phyloP scores from a whole-genome alignment of 2,797 vertebrate genomes.

The Sternarchorhynchus goeldii region DNA sequence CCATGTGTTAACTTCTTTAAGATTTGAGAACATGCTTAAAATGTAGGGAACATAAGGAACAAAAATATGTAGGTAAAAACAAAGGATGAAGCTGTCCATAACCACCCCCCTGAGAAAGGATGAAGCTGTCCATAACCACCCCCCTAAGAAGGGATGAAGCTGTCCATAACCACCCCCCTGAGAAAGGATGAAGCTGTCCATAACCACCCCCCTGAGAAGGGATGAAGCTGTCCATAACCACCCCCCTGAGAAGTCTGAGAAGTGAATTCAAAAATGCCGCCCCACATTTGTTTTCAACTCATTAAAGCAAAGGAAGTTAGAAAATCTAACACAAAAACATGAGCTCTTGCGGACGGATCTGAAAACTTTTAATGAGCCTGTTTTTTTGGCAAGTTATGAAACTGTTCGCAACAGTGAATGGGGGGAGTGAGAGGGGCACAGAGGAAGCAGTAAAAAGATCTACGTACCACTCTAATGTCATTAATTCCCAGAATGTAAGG shows the following conservation, averaged over 20 bases:
- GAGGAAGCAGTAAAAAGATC: not conserved
- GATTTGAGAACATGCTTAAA: conserved; percentile 27
- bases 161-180: too few relatives aligned
- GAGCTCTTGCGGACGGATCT: conserved; percentile 52
- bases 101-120: too few relatives aligned
- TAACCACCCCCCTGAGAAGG: too few relatives aligned
- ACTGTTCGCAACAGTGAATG: conserved; percentile 59
- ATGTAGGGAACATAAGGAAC: conserved; percentile 34
- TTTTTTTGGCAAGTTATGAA: conserved; percentile 65
- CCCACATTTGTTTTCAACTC: conserved; percentile 44
- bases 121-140: too few relatives aligned
- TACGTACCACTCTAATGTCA: conserved; percentile 32
- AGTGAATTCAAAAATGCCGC: conserved; percentile 50
- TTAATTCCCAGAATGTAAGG: conserved; percentile 12
- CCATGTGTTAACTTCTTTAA: conserved; percentile 38
- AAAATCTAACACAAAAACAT: conserved; percentile 43
- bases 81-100: conserved; percentile 24
- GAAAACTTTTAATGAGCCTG: conserved; percentile 72
- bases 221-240: too few relatives aligned
- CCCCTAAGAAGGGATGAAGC: too few relatives aligned
- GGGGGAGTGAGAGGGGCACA: not conserved
- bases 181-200: too few relatives aligned
- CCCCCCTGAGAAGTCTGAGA: conserved; percentile 16
- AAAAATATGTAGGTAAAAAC: not conserved
- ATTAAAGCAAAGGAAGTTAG: conserved; percentile 56